phyloP scores from a whole-genome alignment of 2,797 vertebrate genomes.

The Picus viridis region DNA sequence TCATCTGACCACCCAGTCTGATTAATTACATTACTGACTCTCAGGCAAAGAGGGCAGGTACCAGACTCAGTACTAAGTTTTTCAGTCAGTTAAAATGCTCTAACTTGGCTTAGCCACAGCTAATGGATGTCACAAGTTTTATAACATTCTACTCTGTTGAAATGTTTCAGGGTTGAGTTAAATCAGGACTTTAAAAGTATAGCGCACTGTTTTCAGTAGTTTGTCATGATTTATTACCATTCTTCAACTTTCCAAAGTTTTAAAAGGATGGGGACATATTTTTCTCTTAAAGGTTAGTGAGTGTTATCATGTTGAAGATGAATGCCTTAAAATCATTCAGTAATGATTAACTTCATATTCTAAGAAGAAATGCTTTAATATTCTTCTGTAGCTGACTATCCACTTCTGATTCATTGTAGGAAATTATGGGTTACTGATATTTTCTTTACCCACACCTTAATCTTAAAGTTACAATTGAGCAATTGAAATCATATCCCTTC shows the following conservation, averaged over 20 bases:
- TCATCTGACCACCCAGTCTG: neutral
- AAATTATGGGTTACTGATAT: neutral
- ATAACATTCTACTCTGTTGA: neutral
- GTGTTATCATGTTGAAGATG: neutral
- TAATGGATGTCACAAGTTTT: neutral
- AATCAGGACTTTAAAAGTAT: neutral
- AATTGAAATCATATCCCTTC: neutral
- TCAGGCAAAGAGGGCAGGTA: neutral
- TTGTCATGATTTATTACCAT: neutral
- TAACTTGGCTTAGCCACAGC: neutral
- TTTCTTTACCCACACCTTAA: neutral
- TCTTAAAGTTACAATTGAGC: neutral
- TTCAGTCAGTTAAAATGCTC: neutral
- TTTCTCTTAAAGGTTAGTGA: constrained; percentile 6
- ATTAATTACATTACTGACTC: neutral
- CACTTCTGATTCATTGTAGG: neutral
- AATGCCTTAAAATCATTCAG: neutral
- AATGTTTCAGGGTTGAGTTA: neutral
- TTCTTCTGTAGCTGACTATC: neutral
- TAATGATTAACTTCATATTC: neutral
- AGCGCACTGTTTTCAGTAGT: neutral
- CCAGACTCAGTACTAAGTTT: neutral
- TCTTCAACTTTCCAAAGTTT: neutral
- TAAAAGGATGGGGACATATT: neutral
- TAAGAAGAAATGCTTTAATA: neutral